A percentile compares a stretch with the other conserved stretches of the same genome.
Evolutionary conservation across 64 coral and sea anemone species (phyloP).

Genomic region (Montipora foliosa): DNA sequence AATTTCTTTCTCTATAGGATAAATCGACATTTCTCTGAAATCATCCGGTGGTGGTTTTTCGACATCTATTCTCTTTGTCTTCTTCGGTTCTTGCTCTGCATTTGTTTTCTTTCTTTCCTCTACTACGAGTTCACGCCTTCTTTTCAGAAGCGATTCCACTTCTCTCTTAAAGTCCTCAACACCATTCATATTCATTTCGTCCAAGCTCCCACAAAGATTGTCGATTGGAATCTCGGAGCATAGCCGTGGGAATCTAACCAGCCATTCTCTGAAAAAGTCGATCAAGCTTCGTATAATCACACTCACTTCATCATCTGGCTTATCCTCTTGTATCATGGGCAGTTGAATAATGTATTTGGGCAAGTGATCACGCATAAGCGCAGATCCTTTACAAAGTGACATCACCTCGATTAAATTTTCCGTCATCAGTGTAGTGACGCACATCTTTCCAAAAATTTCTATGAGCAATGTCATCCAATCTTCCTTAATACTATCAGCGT

Average conservation of each 20-base stretch:
- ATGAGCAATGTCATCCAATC: conserved; percentile 77
- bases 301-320: conserved; percentile 32
- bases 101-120: conserved; percentile 28
- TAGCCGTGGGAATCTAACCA: conserved; percentile 58
- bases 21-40: conserved; percentile 73
- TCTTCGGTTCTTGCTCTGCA: not conserved
- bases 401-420: conserved; percentile 76
- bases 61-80: not conserved
- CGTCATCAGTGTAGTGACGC: conserved; percentile 69
- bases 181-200: conserved; percentile 36
- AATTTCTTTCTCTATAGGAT: conserved; percentile 70
- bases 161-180: conserved; percentile 55
- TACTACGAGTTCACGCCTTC: conserved; percentile 47
- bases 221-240: conserved; percentile 71
- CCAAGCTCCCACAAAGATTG: conserved; percentile 55
- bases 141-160: conserved; percentile 53
- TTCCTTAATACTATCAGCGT: conserved; percentile 66
- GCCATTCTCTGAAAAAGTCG: conserved; percentile 78
- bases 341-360: conserved; percentile 80
- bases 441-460: conserved; percentile 64
- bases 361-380: conserved; percentile 53
- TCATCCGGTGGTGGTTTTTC: conserved; percentile 69
- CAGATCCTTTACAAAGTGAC: conserved; percentile 59
- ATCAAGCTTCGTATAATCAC: conserved; percentile 48
- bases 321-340: conserved; percentile 69